Evolutionary conservation across 2,888 invertebrate species (phyloP).

Genomic region (Drosophila basisetae): DNA sequence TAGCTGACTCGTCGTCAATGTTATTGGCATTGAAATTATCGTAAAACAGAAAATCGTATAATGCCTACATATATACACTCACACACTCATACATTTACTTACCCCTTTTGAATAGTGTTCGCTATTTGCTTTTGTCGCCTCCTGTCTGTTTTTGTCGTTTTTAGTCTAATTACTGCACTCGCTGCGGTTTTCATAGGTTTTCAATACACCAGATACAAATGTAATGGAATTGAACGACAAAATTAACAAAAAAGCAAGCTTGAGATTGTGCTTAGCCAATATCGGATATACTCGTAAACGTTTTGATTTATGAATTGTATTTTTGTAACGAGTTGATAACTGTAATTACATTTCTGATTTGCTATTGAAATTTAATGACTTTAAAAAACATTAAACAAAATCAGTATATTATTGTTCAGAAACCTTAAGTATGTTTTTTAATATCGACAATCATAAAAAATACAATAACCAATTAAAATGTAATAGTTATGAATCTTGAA

Average conservation of each 20-base stretch:
- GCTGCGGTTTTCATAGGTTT: conserved; percentile 41
- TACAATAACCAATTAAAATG: background rate
- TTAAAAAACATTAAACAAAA: background rate
- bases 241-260: background rate
- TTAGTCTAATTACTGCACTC: conserved; percentile 57
- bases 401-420: no score
- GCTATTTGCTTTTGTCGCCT: conserved; percentile 6
- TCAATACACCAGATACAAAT: conserved; percentile 41
- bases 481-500: background rate
- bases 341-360: background rate
- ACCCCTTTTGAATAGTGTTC: background rate
- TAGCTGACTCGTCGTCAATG: conserved; percentile 71
- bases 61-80: conserved; percentile 3
- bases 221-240: conserved; percentile 13
- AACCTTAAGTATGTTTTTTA: no score
- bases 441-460: no score
- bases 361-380: background rate
- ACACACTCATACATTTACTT: background rate
- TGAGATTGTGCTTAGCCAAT: background rate
- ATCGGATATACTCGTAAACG: background rate
- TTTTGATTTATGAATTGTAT: background rate
- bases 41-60: conserved; percentile 37
- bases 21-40: conserved; percentile 70
- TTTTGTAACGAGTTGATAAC: background rate
- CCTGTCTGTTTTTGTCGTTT: conserved; percentile 58